Conservation (phyloP, 2,113 vertebrate genomes). For the Podiceps cristatus region DNA sequence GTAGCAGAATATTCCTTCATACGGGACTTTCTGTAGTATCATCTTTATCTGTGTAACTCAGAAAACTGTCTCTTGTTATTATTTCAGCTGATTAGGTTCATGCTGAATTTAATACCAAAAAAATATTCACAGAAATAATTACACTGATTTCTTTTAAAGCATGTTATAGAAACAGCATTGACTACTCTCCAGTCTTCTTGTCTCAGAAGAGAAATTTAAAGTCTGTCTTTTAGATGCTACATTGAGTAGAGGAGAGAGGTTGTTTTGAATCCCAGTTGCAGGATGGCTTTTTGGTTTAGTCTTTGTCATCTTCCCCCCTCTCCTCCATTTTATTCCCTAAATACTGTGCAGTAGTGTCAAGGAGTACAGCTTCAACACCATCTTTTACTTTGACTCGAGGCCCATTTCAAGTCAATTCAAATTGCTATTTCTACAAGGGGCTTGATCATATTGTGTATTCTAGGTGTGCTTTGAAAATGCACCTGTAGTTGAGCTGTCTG, state of each 20-base stretch:
- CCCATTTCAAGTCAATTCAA: background rate
- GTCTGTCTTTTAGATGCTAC: background rate
- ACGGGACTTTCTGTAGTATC: background rate
- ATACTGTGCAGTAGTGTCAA: background rate
- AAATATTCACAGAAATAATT: background rate
- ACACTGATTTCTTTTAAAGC: background rate
- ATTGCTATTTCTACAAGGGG: background rate
- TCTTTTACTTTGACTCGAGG: background rate
- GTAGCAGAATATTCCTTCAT: background rate
- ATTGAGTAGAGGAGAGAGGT: background rate
- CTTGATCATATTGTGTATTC: background rate
- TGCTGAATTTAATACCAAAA: background rate
- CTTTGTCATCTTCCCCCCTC: background rate
- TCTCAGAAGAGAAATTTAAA: background rate
- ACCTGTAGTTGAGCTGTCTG: background rate
- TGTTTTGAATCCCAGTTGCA: background rate
- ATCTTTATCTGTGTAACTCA: background rate
- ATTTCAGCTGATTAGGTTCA: background rate
- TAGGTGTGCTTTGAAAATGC: background rate
- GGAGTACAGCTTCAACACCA: background rate
- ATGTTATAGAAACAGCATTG: background rate
- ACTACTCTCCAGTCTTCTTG: background rate
- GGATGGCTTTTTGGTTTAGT: background rate
- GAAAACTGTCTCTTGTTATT: background rate
- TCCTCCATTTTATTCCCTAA: background rate